A percentile compares a stretch with the other conserved stretches of the same genome.
Conservation (phyloP, 1,140 invertebrate genomes). For the Chironomus tepperi region DNA sequence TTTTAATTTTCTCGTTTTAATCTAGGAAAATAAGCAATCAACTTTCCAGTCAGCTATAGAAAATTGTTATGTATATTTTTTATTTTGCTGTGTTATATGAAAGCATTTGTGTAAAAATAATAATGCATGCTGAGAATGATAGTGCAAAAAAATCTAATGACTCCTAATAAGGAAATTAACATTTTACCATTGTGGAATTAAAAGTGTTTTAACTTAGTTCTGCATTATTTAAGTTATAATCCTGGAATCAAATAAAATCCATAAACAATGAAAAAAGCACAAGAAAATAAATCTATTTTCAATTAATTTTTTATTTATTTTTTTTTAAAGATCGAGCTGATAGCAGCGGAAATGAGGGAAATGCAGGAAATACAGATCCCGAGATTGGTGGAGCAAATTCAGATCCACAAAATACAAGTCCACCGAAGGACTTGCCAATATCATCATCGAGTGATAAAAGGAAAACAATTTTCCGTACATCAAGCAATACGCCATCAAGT, state of each 20-base stretch:
- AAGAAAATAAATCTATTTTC: too few species aligned
- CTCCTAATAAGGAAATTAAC: not conserved
- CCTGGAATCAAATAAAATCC: too few species aligned
- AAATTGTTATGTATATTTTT: not conserved
- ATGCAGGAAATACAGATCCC: slow-evolving; percentile 34
- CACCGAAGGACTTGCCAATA: slow-evolving; percentile 31
- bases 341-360: slow-evolving; percentile 39
- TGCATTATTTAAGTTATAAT: too few species aligned
- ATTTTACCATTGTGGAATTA: too few species aligned
- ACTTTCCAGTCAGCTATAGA: not conserved
- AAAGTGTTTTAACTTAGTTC: too few species aligned
- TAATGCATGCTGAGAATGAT: not conserved
- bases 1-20: not conserved
- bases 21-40: not conserved
- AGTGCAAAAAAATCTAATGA: not conserved
- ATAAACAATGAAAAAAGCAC: too few species aligned
- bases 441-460: slow-evolving; percentile 43
- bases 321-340: slow-evolving; percentile 27
- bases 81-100: not conserved
- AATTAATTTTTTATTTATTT: not conserved
- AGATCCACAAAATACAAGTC: slow-evolving; percentile 37
- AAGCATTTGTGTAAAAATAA: not conserved
- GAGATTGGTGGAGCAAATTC: slow-evolving; percentile 30
- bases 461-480: slow-evolving; percentile 51
- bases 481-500: slow-evolving; percentile 49